A percentile compares a stretch with the other conserved stretches of the same genome.
phyloP scores from a whole-genome alignment of 2,797 vertebrate genomes.

The Enoplosus armatus region DNA sequence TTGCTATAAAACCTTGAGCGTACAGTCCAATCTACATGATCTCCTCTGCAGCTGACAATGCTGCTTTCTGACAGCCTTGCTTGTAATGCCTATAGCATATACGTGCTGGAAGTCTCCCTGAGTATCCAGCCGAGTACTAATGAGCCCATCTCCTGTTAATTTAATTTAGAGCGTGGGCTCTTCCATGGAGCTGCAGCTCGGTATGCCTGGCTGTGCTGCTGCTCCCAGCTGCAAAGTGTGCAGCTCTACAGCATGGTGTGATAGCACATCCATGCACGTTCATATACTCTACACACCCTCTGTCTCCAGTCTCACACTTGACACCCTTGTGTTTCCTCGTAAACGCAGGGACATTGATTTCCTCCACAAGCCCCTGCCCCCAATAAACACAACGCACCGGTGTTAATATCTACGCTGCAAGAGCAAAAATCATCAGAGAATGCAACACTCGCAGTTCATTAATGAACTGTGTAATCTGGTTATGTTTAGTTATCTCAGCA shows the following conservation, averaged over 20 bases:
- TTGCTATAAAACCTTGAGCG: background rate
- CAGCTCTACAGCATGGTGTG: slow-evolving; percentile 8
- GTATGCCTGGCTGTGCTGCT: slow-evolving; percentile 33
- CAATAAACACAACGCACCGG: slow-evolving; percentile 6
- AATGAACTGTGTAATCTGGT: slow-evolving; percentile 47
- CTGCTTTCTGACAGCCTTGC: slow-evolving; percentile 36
- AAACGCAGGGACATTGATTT: slow-evolving; percentile 33
- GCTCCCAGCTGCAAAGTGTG: slow-evolving; percentile 55
- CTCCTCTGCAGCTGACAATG: slow-evolving; percentile 27
- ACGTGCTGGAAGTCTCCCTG: slow-evolving; percentile 51
- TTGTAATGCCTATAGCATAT: slow-evolving; percentile 43
- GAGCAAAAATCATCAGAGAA: slow-evolving; percentile 6
- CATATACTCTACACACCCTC: background rate
- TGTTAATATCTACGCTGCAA: slow-evolving; percentile 3
- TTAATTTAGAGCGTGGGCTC: slow-evolving; percentile 65
- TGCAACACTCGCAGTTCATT: slow-evolving; percentile 18
- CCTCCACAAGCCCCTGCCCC: slow-evolving; percentile 14
- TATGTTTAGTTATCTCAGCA: slow-evolving; percentile 30
- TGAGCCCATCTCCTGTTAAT: slow-evolving; percentile 74
- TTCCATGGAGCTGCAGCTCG: slow-evolving; percentile 40
- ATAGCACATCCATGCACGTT: slow-evolving; percentile 15
- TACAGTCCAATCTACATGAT: slow-evolving; percentile 22
- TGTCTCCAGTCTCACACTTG: slow-evolving; percentile 7
- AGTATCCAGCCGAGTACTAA: slow-evolving; percentile 69
- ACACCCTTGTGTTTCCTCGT: slow-evolving; percentile 6